These are phyloP conservation scores for Harpagoxenus sublaevis DNA, from an alignment of 2,888 invertebrate species.

Conservation along the genomic window DNA sequence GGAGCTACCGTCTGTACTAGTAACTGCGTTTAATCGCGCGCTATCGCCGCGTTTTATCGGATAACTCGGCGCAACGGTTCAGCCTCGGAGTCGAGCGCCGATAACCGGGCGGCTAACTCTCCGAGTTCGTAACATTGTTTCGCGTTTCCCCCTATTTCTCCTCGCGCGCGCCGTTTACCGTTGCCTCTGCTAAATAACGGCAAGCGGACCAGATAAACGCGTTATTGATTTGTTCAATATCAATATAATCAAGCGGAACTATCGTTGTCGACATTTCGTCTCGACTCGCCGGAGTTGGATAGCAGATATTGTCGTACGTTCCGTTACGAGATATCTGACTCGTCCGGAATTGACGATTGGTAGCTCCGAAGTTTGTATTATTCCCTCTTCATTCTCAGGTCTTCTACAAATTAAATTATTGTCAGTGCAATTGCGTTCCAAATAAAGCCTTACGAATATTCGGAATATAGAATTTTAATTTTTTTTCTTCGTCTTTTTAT, in stretches of 20 bases:
- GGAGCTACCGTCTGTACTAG: slow-evolving; percentile 50
- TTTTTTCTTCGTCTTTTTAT: neutral
- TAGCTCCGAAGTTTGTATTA: neutral
- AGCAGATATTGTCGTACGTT: slow-evolving; percentile 29
- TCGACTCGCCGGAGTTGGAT: neutral
- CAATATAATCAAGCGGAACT: slow-evolving; percentile 36
- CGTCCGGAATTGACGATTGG: neutral
- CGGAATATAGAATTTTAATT: neutral
- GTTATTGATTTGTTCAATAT: slow-evolving; percentile 50
- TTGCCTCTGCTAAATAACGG: slow-evolving; percentile 46
- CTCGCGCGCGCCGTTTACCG: slow-evolving; percentile 32
- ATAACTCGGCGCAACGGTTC: slow-evolving; percentile 50
- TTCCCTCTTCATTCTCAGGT: neutral
- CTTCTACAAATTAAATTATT: neutral
- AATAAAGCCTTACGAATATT: neutral
- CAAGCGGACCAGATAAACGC: slow-evolving; percentile 36
- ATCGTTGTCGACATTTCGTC: slow-evolving; percentile 13
- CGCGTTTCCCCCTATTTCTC: neutral
- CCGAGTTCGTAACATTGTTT: slow-evolving; percentile 50
- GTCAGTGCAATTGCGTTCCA: neutral
- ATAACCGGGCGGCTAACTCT: slow-evolving; percentile 37
- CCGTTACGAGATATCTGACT: slow-evolving; percentile 28
- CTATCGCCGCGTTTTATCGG: slow-evolving; percentile 54
- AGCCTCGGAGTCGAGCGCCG: slow-evolving; percentile 21
- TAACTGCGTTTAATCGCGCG: slow-evolving; percentile 53